A percentile compares a stretch with the other conserved stretches of the same genome.
phyloP scores from a whole-genome alignment of 1,140 invertebrate genomes.

The Drosophila setifemur region DNA sequence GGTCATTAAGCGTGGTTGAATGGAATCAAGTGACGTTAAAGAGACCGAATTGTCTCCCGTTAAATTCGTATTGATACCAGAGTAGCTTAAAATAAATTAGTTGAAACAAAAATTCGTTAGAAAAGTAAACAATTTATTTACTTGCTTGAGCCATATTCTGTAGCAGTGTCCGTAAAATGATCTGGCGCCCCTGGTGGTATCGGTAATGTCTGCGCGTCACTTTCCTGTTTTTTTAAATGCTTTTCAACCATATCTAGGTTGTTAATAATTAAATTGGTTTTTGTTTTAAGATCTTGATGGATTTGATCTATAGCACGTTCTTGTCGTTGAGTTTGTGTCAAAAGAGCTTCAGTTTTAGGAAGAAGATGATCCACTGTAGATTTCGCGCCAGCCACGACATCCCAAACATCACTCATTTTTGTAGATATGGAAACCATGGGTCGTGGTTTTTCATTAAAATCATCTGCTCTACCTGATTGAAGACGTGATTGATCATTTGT shows the following conservation, averaged over 20 bases:
- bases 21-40: conserved; percentile 37
- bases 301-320: conserved; percentile 94
- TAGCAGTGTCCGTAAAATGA: conserved; percentile 88
- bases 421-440: conserved; percentile 92
- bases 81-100: conserved; percentile 46
- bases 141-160: conserved; percentile 89
- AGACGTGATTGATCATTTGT: conserved; percentile 84
- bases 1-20: conserved; percentile 22
- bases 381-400: conserved; percentile 93
- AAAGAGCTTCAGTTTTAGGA: conserved; percentile 92
- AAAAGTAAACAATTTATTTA: conserved; percentile 69
- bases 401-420: conserved; percentile 95
- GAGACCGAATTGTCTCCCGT: conserved; percentile 74
- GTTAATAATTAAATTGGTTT: conserved; percentile 93
- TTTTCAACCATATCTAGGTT: conserved; percentile 93
- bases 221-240: conserved; percentile 91
- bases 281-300: conserved; percentile 90
- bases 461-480: conserved; percentile 89
- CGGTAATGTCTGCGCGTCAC: conserved; percentile 85
- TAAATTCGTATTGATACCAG: conserved; percentile 64
- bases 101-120: background rate
- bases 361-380: conserved; percentile 92
- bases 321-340: conserved; percentile 93
- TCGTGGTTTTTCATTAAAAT: conserved; percentile 89
- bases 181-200: conserved; percentile 89